Evolutionary conservation across 2,888 invertebrate genomes (phyloP), one percentile per base, ranked within the genome.

Genomic region (Cerceris ruficornis): DNA sequence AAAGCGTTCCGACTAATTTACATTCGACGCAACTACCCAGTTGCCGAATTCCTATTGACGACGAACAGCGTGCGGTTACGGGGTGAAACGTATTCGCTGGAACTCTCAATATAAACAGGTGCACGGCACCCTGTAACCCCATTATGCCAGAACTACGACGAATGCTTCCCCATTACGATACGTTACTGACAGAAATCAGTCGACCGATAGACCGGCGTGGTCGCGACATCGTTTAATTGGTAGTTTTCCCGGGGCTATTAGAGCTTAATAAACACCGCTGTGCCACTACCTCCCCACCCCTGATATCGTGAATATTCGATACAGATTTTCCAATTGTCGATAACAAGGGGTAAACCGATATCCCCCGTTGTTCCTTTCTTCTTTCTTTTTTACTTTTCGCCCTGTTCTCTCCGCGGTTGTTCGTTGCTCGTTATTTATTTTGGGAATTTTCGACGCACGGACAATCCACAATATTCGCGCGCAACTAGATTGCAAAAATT

Each of bases 11-110:
- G 46, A 55, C 75, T 61, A 70, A 79, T 76, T 80, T 82, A 69
- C 71, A 61, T 71, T 76, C 58, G 59, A 39, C 68, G 15, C 61
- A 59, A 61, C 55, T 61, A n/a, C 14, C 67, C 52, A 65, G 75
- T 78, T 64, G 66, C 59, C 69, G 69, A 83, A 83, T 81, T 76
- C 75, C 71, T 62, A 81, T 83, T 83, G 83, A 68, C 69, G 65
- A 57, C 64, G 59, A 54, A 42, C 55, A 17, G 64, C 39, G 9
- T 52, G 67, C 57, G 67, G 17, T 66, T 58, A 14, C 50, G 59
- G 39, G 70, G 62, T 43, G 13, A 61, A 54, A 66, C 61, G 52
- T 17, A 50, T 46, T 39, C n/a, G 61, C n/a, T 8, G 57, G n/a
- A 67, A 73, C 64, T 69, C 69, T 64, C 52, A 42, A 43, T 50